Percentiles rank a stretch among this genome's conserved stretches.
phyloP scores from a whole-genome alignment of 2,888 invertebrate species.

The Erpobdella octoculata region DNA sequence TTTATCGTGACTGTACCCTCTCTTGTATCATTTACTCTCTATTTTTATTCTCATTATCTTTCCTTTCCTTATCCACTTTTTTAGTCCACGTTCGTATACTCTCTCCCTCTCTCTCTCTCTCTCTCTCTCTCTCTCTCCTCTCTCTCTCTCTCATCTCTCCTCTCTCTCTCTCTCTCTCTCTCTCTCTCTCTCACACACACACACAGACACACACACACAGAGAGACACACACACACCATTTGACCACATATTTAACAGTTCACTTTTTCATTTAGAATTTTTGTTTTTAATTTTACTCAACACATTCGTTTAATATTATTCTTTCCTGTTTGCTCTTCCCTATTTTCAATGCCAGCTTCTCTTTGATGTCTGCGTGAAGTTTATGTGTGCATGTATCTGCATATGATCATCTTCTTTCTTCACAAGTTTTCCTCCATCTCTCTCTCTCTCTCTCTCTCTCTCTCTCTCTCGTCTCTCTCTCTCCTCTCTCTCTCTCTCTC shows the following conservation, averaged over 20 bases:
- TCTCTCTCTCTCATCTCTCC: neutral
- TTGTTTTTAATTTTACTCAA: too few species aligned
- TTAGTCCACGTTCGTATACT: conserved; percentile 1
- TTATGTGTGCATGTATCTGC: too few species aligned
- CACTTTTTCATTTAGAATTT: too few species aligned
- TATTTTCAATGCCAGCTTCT: too few species aligned
- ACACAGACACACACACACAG: neutral
- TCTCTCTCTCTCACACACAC: neutral
- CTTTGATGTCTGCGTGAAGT: too few species aligned
- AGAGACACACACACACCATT: too few species aligned
- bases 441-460: neutral
- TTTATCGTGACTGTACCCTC: too few species aligned
- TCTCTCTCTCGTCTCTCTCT: neutral
- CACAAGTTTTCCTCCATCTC: too few species aligned
- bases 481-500: neutral
- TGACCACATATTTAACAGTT: too few species aligned
- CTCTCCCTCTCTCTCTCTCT: neutral
- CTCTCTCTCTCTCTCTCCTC: neutral
- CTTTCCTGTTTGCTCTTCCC: too few species aligned
- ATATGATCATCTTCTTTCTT: too few species aligned
- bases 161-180: neutral
- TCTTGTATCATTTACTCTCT: neutral
- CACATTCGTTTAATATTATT: too few species aligned
- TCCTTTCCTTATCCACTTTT: neutral
- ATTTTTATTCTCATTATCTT: neutral